Base-by-base conservation (phyloP, 2,797 vertebrate genomes). In the Enteromius anoplus region DNA sequence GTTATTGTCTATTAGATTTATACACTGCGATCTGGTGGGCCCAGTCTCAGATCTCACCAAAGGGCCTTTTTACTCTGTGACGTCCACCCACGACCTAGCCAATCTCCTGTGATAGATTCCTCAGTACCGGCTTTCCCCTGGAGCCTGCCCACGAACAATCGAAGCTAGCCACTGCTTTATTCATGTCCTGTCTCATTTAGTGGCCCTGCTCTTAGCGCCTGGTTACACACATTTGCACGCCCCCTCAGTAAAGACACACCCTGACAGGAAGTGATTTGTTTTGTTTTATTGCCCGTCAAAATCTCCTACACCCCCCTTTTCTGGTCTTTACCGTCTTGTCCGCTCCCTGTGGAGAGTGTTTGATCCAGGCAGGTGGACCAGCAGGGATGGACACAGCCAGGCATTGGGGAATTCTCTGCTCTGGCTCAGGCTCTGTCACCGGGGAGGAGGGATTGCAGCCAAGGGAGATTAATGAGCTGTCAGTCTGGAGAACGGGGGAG, bases 391-490 rank as follows among this genome's bases (percentile, higher is more conserved):
- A 72, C 83, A 40, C 23, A 82, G 66, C 53, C 55, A 68, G 77
- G 86, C 82, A 82, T 70, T 80, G 91, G 86, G 91, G 87, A 92
- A 91, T 92, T 89, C 90, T 94, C 82, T 23, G 86, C 84, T 85
- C 88, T 88, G 87, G 88, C 11, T 80, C 87, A 86, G 88, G 84
- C 87, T 88, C 82, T 71, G 37, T 82, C 89, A 89, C 62, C 40
- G 2, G 71, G 68, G 64, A 84, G 69, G 69, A 84, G 70, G 75
- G 86, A 81, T 82, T 90, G 91, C 91, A 91, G 90, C 89, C 87
- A 88, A 86, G 89, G 87, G 83, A 92, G 93, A 94, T 94, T 94
- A 92, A 94, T 93, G 93, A 94, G 91, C 91, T 90, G 90, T 94
- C 91, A 91, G 89, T 88, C 87, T 82, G 87, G 87, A 87, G 90